phyloP scores from a whole-genome alignment of 2,113 vertebrate genomes.

The cat (Felis catus) region F.catus_Fca126_mat1.0 CM031423.1:74884001-74884500 shows the following conservation, averaged over 20 bases:
- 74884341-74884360: neutral
- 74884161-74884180: neutral
- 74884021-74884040: neutral
- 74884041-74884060: neutral
- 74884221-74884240: neutral
- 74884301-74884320: neutral
- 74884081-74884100: neutral
- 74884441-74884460: neutral
- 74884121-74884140: neutral
- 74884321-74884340: neutral
- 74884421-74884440: neutral
- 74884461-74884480: neutral
- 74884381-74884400: neutral
- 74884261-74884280: neutral
- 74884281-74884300: neutral
- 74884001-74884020: neutral
- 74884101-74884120: neutral
- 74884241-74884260: neutral
- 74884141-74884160: neutral
- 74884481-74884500: conserved; percentile 47
- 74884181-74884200: neutral
- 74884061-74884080: neutral
- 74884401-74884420: neutral
- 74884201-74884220: neutral
- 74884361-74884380: neutral